Evolutionary conservation across 2,113 vertebrate species (phyloP).

Genomic region (Cephalopterus ornatus): DNA sequence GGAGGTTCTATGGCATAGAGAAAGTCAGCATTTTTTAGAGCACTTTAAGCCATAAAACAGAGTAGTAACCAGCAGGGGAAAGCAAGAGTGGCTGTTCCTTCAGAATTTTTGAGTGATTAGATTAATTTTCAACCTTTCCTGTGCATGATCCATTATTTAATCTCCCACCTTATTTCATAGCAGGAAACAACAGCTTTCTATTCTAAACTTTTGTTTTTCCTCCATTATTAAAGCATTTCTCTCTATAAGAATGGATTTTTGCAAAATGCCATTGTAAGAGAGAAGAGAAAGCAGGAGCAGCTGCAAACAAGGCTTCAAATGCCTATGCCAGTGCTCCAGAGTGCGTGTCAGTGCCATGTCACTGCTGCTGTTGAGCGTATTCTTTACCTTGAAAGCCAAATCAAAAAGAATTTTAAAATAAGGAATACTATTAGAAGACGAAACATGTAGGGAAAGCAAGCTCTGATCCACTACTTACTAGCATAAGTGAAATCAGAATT

Average conservation of each 20-base stretch:
- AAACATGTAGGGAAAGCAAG: not conserved
- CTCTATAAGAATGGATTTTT: not conserved
- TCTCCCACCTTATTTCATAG: not conserved
- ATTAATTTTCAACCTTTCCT: constrained; percentile 12
- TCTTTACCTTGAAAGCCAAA: not conserved
- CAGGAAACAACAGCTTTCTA: not conserved
- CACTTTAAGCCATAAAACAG: not conserved
- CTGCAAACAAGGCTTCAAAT: not conserved
- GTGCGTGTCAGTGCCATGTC: not conserved
- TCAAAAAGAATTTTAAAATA: constrained; percentile 37
- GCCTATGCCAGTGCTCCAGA: not conserved
- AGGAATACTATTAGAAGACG: not conserved
- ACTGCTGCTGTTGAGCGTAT: not conserved
- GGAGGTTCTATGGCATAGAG: not conserved
- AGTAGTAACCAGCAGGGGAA: not conserved
- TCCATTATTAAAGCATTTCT: not conserved
- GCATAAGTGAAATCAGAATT: not conserved
- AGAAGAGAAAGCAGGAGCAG: not conserved
- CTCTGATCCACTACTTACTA: not conserved
- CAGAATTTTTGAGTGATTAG: not conserved
- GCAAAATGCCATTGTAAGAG: not conserved
- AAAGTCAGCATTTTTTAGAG: constrained; percentile 25
- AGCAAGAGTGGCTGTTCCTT: constrained; percentile 1
- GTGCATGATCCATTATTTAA: constrained; percentile 17
- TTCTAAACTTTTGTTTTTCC: not conserved